phyloP scores from a whole-genome alignment of 2,888 invertebrate genomes.

The Ennomos quercinarius region DNA sequence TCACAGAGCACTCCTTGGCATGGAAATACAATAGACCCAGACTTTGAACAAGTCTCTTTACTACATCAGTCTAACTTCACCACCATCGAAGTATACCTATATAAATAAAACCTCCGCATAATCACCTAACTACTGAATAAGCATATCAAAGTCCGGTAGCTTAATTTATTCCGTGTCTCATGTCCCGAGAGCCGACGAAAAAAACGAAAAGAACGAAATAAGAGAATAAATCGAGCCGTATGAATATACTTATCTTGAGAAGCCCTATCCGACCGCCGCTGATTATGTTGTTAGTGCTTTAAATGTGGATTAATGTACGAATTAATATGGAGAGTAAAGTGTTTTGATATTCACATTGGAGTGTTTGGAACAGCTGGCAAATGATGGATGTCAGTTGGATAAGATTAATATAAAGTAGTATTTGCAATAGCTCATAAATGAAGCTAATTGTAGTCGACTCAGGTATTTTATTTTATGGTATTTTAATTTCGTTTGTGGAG shows the following conservation, averaged over 20 bases:
- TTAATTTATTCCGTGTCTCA: slow-evolving; percentile 79
- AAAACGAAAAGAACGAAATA: slow-evolving; percentile 46
- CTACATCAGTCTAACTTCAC: too few species aligned
- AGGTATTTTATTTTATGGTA: too few species aligned
- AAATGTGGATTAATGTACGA: slow-evolving; percentile 30
- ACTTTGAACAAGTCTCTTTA: too few species aligned
- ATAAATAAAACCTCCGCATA: slow-evolving; percentile 36
- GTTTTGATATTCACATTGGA: background rate
- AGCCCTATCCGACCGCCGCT: slow-evolving; percentile 27
- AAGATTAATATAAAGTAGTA: too few species aligned
- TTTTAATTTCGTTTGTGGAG: too few species aligned
- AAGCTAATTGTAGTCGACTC: too few species aligned
- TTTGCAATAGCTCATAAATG: too few species aligned
- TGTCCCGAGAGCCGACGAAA: slow-evolving; percentile 62
- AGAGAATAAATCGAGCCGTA: slow-evolving; percentile 37
- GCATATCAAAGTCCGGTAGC: slow-evolving; percentile 78
- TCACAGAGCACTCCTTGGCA: too few species aligned
- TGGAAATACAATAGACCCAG: too few species aligned
- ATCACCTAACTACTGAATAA: slow-evolving; percentile 51
- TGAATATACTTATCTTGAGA: slow-evolving; percentile 33
- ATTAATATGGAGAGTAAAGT: background rate
- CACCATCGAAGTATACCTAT: too few species aligned
- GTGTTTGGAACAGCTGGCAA: background rate
- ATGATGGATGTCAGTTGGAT: too few species aligned
- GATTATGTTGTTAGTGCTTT: slow-evolving; percentile 40